Conservation (phyloP, 2,888 invertebrate genomes). For the Drosophila quinaria region DNA sequence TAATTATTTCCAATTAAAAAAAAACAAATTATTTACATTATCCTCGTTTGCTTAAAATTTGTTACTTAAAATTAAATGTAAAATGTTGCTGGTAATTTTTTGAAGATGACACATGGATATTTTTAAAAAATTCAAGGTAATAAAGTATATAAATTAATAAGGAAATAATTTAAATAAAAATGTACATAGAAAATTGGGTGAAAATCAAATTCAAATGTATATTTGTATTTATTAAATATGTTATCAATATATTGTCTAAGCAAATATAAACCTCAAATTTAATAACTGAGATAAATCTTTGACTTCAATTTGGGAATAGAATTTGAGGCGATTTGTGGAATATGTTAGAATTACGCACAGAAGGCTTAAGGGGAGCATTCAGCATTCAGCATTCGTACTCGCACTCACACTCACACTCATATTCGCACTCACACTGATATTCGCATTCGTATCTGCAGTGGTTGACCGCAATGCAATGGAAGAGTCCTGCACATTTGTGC, state of each 20-base stretch:
- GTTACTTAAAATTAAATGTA: too few relatives aligned
- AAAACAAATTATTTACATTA: too few relatives aligned
- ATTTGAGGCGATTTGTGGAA: slow-evolving; percentile 5
- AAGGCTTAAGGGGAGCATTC: not conserved
- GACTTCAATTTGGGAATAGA: slow-evolving; percentile 4
- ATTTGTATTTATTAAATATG: too few relatives aligned
- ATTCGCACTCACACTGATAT: slow-evolving; percentile 1
- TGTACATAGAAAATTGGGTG: not conserved
- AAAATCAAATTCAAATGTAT: not conserved
- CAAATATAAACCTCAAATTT: not conserved
- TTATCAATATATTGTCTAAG: not conserved
- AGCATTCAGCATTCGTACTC: slow-evolving; percentile 14
- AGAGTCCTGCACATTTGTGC: slow-evolving; percentile 32
- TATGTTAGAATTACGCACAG: slow-evolving; percentile 13
- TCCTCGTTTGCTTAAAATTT: too few relatives aligned
- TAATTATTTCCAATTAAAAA: too few relatives aligned
- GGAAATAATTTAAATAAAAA: too few relatives aligned
- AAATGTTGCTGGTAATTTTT: too few relatives aligned
- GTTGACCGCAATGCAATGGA: slow-evolving; percentile 52
- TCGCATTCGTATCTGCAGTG: slow-evolving; percentile 28
- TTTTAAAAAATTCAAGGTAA: too few relatives aligned
- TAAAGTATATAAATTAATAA: not conserved
- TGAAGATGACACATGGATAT: too few relatives aligned
- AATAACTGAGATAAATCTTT: slow-evolving; percentile 5
- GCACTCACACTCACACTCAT: not conserved